phyloP scores from a whole-genome alignment of 2,113 vertebrate species.

The Meles meles region DNA sequence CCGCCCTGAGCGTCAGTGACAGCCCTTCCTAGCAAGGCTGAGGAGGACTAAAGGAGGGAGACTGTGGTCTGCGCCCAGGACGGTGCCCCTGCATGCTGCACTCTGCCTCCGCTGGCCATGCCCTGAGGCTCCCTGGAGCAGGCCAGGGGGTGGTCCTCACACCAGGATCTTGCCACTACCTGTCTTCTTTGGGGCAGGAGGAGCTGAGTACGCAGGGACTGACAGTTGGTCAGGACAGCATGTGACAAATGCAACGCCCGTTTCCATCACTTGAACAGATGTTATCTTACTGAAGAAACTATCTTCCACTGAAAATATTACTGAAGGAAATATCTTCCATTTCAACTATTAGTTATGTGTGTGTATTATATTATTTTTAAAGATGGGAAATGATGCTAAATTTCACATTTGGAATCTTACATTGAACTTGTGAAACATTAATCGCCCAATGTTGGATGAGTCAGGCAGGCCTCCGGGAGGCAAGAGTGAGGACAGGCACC shows the following conservation, averaged over 20 bases:
- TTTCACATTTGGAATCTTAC: background rate
- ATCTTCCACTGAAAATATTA: background rate
- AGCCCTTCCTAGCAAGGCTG: background rate
- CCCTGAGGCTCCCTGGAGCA: too few relatives aligned
- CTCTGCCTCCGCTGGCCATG: background rate
- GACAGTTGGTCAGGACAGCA: background rate
- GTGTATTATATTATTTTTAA: background rate
- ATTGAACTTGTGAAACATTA: background rate
- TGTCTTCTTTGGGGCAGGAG: too few relatives aligned
- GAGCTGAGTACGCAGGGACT: background rate
- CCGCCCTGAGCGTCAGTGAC: background rate
- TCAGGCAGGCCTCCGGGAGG: background rate
- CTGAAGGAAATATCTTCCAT: background rate
- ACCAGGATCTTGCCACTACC: background rate
- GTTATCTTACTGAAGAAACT: background rate
- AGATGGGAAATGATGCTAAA: background rate
- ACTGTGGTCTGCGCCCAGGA: too few relatives aligned
- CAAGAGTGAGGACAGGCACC: background rate
- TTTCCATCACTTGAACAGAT: background rate
- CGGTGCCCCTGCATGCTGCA: background rate
- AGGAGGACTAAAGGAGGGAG: background rate
- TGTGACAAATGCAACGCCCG: background rate
- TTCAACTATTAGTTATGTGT: background rate
- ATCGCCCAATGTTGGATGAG: background rate
- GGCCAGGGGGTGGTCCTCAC: too few relatives aligned